Conservation (phyloP, 1,140 invertebrate genomes). For the Drosophila cardini region DNA sequence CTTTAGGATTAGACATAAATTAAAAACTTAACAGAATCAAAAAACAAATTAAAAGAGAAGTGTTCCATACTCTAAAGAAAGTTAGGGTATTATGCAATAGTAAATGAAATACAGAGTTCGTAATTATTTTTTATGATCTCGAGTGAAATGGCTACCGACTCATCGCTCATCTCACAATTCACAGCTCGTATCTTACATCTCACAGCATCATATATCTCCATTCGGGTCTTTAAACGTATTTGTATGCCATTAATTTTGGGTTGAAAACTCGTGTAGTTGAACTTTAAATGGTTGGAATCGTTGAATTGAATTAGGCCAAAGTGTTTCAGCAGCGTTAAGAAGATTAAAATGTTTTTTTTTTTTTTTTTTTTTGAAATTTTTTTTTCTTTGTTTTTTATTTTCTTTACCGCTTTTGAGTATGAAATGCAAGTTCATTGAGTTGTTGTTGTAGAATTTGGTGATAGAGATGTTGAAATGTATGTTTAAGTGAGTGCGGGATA, state of each 20-base stretch:
- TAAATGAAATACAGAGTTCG: slow-evolving; percentile 51
- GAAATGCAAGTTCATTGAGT: slow-evolving; percentile 65
- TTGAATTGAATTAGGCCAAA: slow-evolving; percentile 72
- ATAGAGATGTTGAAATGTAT: slow-evolving; percentile 34
- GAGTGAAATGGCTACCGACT: slow-evolving; percentile 68
- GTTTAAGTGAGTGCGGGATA: background rate
- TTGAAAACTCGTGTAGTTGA: slow-evolving; percentile 53
- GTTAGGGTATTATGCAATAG: slow-evolving; percentile 37
- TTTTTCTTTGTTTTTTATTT: background rate
- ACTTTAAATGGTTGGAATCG: slow-evolving; percentile 64
- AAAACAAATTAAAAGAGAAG: background rate
- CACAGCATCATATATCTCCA: slow-evolving; percentile 25
- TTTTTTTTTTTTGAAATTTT: slow-evolving; percentile 39
- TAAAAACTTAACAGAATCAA: no score
- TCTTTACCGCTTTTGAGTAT: slow-evolving; percentile 27
- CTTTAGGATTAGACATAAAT: no score
- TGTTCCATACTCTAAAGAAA: background rate
- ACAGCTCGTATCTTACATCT: no score
- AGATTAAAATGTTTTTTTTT: slow-evolving; percentile 57
- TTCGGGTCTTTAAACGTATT: slow-evolving; percentile 27
- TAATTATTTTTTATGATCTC: slow-evolving; percentile 80
- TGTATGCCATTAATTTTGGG: slow-evolving; percentile 46
- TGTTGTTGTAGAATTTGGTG: slow-evolving; percentile 19
- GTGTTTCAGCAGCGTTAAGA: slow-evolving; percentile 61
- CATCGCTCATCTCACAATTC: slow-evolving; percentile 15